Percentiles rank a stretch among this genome's conserved stretches.
These are phyloP conservation scores for Teleiodes luculella DNA, from an alignment of 2,888 invertebrate species.

Conservation along the genomic window DNA sequence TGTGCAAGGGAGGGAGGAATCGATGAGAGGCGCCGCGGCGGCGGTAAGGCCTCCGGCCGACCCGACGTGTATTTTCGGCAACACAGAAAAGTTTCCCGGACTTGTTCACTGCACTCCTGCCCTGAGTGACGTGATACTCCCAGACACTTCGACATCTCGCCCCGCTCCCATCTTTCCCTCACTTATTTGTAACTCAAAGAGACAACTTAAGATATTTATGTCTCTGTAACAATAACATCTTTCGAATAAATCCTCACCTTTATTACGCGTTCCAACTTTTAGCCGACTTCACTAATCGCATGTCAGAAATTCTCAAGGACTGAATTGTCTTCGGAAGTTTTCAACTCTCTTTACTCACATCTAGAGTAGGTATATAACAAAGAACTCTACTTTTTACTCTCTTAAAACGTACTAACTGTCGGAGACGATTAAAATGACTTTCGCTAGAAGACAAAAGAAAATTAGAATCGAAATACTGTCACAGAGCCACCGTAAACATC, in stretches of 20 bases:
- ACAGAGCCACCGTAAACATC: slow-evolving; percentile 60
- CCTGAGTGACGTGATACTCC: slow-evolving; percentile 25
- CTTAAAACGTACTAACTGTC: slow-evolving; percentile 35
- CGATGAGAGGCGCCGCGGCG: slow-evolving; percentile 53
- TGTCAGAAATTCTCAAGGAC: slow-evolving; percentile 34
- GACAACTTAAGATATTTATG: slow-evolving; percentile 22
- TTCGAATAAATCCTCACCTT: slow-evolving; percentile 25
- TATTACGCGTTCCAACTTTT: slow-evolving; percentile 28
- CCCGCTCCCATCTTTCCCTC: slow-evolving; percentile 8
- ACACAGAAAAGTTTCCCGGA: slow-evolving; percentile 37
- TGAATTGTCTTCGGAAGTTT: slow-evolving; percentile 34
- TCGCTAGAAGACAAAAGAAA: slow-evolving; percentile 42
- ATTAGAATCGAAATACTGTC: slow-evolving; percentile 64
- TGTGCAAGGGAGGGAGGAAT: slow-evolving; percentile 51
- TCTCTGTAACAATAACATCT: slow-evolving; percentile 26
- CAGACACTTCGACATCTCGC: slow-evolving; percentile 24
- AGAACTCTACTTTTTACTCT: slow-evolving; percentile 29
- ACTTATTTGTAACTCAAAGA: slow-evolving; percentile 23
- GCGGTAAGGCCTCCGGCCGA: slow-evolving; percentile 34
- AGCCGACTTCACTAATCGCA: slow-evolving; percentile 38
- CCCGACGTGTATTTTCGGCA: slow-evolving; percentile 45
- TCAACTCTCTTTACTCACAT: slow-evolving; percentile 33
- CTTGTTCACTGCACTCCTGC: slow-evolving; percentile 35
- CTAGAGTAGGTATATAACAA: slow-evolving; percentile 23
- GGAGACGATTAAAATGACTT: slow-evolving; percentile 40